Base-by-base conservation (phyloP, 1,140 invertebrate genomes). In the Drosophila subpulchrella region DNA sequence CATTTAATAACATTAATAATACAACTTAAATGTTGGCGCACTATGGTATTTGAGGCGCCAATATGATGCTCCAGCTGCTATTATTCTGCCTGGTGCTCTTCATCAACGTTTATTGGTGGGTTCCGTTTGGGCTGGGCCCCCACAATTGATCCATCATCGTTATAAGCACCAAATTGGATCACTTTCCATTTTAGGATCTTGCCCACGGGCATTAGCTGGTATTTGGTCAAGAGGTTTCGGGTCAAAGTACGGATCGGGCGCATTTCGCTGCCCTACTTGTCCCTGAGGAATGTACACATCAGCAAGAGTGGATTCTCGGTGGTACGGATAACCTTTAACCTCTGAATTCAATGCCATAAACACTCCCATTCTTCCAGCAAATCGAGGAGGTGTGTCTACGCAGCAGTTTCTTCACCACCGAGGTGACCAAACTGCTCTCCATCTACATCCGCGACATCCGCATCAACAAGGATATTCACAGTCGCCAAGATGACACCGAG, bases 321-420 rank as follows among this genome's bases (percentile, higher is more conserved):
- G 78, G 95, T 96, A 93, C 94, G 94, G 67, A 46, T 54, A 34
- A 24, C 57, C 44, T 42, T 46, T 51, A 38, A 42, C 11, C 24
- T 24, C 15, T 12, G 32, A n/a, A 15, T n/a, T 30, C 36, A 15
- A 58, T 53, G 24, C 54, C 11, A 54, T 57, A 57, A 56, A 15
- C 5, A 8, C 15, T 42, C 48, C 15, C 1, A 7, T 38, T 54
- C 67, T 72, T 83, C 62, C 78, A 98, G 97, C 95, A 97, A 93
- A 95, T 98, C 68, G 96, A 98, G 82, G 95, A 97, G 92, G 95
- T 98, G 58, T 96, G 96, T 81, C 94, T 98, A 58, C 95, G 96
- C 15, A 98, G 97, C 91, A 98, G 97, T 93, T 96, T 98, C 90
- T 95, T 98, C 58, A 98, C 97, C 91, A 97, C 96, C 10, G 97